Evolutionary conservation across 2,888 invertebrate species (phyloP), one percentile per base, ranked within the genome.

Genomic region (Magallana nippona): DNA sequence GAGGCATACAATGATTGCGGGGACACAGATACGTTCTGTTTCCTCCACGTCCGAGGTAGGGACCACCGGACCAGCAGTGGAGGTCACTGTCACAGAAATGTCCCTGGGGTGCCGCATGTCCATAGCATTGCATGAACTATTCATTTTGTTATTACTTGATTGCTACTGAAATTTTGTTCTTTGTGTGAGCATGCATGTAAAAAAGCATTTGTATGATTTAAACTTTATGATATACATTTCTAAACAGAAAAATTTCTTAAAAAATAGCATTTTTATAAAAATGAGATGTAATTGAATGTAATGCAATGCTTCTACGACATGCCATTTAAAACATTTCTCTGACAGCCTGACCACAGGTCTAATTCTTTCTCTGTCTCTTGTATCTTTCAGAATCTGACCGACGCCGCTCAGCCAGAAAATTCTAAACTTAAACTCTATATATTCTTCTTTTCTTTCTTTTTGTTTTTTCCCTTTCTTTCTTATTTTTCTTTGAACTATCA

Each of bases 1-100:
- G 92, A 93, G 83, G 92, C 92, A 1, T 91, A 91, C 84, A 93
- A 93, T 89, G 91, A 92, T 71, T 91, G 87, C 81, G 93, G 93
- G 2, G 92, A 93, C 82, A 91, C 92, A 19, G 92, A 93, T 86
- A 92, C 93, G 1, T 91, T 90, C 82, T 92, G 92, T 88, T 86
- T 88, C 82, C 86, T 93, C 17, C 83, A 71, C 82, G 92, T 92
- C 19, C 86, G 78, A 90, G 90, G 90, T 91, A 89, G 81, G 79
- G 19, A 15, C 1, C 13, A 1, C 32, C 10, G 44, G 17, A 11
- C n/a, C 32, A 55, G 62, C 22, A 55, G 3, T 56, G 27, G 80
- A 55, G 44, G n/a, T 81, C 11, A 13, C 58, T 71, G 71, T 71
- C 71, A 71, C 71, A 71, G 71, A 27, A 71, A 71, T 71, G 22